A percentile compares a stretch with the other conserved stretches of the same genome.
phyloP scores from a whole-genome alignment of 2,888 invertebrate species.

The Nomada ruficornis region DNA sequence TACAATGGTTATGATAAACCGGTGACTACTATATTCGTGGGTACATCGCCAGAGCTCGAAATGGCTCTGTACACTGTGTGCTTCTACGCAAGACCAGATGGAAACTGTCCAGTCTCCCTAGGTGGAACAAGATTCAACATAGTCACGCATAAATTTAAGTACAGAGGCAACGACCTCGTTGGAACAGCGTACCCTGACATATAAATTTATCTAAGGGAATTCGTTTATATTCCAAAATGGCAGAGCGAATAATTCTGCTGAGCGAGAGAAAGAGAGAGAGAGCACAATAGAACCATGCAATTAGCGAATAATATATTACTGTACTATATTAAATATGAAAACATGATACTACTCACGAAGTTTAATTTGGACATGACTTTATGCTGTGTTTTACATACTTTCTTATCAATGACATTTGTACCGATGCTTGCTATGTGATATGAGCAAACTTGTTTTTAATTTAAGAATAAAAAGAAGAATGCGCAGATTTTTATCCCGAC shows the following conservation, averaged over 20 bases:
- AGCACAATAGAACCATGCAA: not conserved
- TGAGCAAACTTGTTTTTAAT: slow-evolving; percentile 7
- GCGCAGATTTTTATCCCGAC: not conserved
- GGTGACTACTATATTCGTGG: slow-evolving; percentile 91
- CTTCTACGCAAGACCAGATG: slow-evolving; percentile 90
- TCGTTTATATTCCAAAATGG: not conserved
- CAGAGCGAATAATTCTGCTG: no score
- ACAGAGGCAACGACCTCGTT: slow-evolving; percentile 91
- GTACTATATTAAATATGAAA: no score
- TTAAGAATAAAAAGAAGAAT: not conserved
- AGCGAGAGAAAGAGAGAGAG: no score
- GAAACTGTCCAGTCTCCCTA: slow-evolving; percentile 90
- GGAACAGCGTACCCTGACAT: slow-evolving; percentile 94
- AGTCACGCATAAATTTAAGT: slow-evolving; percentile 90
- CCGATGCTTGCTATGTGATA: not conserved
- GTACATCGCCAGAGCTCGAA: slow-evolving; percentile 96
- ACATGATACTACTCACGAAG: no score
- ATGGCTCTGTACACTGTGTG: slow-evolving; percentile 95
- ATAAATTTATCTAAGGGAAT: slow-evolving; percentile 75
- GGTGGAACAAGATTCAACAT: slow-evolving; percentile 90
- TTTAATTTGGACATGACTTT: not conserved
- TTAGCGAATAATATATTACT: not conserved
- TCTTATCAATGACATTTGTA: not conserved
- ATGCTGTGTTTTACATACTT: not conserved
- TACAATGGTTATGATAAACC: slow-evolving; percentile 91